phyloP scores from a whole-genome alignment of 2,113 vertebrate species.

The Chaetura pelagica region DNA sequence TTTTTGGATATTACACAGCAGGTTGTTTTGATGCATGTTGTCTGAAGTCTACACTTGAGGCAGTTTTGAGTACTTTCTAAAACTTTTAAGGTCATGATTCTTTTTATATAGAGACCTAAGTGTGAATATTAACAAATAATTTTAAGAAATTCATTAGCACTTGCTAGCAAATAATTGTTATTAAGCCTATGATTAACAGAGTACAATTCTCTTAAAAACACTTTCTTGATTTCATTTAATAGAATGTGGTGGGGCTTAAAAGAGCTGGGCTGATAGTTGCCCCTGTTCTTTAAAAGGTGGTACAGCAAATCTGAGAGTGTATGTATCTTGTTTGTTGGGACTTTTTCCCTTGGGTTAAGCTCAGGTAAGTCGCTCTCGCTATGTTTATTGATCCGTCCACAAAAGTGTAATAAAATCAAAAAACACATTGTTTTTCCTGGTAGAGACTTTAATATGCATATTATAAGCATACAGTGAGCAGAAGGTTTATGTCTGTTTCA shows the following conservation, averaged over 20 bases:
- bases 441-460: slow-evolving; percentile 55
- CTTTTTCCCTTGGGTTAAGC: not conserved
- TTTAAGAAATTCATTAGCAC: not conserved
- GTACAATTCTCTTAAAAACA: not conserved
- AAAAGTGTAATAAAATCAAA: not conserved
- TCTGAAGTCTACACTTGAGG: not conserved
- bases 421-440: not conserved
- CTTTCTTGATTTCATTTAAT: not conserved
- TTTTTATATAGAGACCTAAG: not conserved
- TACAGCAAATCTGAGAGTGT: not conserved
- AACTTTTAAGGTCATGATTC: not conserved
- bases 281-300: not conserved
- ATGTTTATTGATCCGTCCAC: not conserved
- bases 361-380: not conserved
- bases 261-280: not conserved
- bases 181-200: not conserved
- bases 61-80: not conserved
- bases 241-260: not conserved
- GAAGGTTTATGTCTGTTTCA: not conserved
- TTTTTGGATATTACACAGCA: not conserved
- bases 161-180: not conserved
- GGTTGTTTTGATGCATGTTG: not conserved
- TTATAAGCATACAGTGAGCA: slow-evolving; percentile 7
- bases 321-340: no score
- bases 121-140: not conserved